Percentiles rank a stretch among this genome's conserved stretches.
Evolutionary conservation across 2,888 invertebrate species (phyloP).

Genomic region (Aelia acuminata): DNA sequence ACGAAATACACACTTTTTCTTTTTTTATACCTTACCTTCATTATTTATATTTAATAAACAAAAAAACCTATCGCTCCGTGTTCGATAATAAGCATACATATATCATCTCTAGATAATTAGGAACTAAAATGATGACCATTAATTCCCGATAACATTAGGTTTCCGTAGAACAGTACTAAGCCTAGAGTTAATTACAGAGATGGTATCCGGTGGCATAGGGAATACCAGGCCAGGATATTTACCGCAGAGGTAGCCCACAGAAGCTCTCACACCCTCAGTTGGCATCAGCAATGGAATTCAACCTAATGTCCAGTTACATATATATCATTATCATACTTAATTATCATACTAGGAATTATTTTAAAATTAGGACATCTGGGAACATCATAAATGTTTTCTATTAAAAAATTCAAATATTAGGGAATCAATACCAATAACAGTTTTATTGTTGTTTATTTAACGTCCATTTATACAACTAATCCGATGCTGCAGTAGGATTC

Average conservation of each 20-base stretch:
- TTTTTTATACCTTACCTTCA: no score
- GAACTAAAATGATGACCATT: neutral
- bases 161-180: neutral
- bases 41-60: no score
- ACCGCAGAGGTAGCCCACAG: conserved; percentile 1
- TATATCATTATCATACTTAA: neutral
- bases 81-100: no score
- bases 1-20: no score
- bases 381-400: no score
- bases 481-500: no score
- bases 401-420: no score
- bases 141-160: neutral
- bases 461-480: no score
- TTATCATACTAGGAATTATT: neutral
- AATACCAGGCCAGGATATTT: neutral
- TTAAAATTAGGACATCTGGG: neutral
- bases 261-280: neutral
- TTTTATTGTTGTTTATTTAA: no score
- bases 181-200: neutral
- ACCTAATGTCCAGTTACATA: neutral
- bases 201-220: neutral
- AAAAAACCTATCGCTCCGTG: no score
- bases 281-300: neutral
- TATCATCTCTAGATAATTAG: neutral
- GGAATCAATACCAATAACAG: no score